A percentile compares a stretch with the other conserved stretches of the same genome.
These are phyloP conservation scores for Athetis lepigone DNA, from an alignment of 2,888 invertebrate genomes.

Conservation along the genomic window DNA sequence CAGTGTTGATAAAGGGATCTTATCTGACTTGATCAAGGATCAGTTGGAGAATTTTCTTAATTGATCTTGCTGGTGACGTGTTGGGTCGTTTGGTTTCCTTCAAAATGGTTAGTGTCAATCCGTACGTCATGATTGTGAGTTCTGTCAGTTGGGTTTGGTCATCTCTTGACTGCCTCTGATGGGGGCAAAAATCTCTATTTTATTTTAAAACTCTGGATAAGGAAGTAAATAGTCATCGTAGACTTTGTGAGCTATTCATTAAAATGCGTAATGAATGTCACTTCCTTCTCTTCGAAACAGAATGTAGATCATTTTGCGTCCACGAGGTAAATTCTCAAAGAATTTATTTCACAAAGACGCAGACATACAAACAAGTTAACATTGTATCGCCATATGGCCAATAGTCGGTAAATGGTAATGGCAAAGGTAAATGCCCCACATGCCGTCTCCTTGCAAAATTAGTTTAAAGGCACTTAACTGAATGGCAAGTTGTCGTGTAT, in stretches of 20 bases:
- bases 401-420: no score
- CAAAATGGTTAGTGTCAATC: no score
- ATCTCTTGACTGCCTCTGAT: no score
- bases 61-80: neutral
- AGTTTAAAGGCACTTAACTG: conserved; percentile 16
- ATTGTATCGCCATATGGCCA: conserved; percentile 44
- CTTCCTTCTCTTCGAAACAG: neutral
- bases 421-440: conserved; percentile 33
- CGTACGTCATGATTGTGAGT: no score
- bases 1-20: neutral
- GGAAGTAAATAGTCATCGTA: no score
- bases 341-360: conserved; percentile 3
- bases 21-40: no score
- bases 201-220: no score
- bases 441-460: conserved; percentile 26
- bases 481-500: conserved; percentile 41
- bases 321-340: neutral
- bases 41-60: neutral
- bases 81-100: no score
- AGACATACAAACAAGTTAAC: conserved; percentile 12
- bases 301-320: neutral
- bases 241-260: no score
- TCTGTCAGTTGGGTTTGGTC: no score
- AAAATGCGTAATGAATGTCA: no score
- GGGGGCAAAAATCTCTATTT: no score